Base-by-base conservation (phyloP, 2,888 invertebrate species). In the Drosophila quinaria region DNA sequence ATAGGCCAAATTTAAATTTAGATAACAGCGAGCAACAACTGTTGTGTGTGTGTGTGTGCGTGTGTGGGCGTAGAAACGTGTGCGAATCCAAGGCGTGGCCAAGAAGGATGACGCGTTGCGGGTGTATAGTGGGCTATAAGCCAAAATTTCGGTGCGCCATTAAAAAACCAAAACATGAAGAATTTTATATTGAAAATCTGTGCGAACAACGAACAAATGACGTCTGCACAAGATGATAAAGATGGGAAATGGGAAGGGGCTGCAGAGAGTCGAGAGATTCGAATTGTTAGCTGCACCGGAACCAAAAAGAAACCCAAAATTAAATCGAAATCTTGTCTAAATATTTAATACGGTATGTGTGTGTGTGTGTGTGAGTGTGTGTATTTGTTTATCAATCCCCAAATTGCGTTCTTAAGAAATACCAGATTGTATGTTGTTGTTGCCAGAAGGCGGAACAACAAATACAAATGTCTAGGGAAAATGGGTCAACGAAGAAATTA, bases 1-100 rank as follows among this genome's bases (percentile, higher is more conserved):
- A 81, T 88, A 78, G 86, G 86, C 84, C 86, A 86, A 83, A 88
- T 81, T 81, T 86, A 88, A 76, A 86, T 86, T 84, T 88, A 86
- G 88, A 86, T 74, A 70, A 75, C 49, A 70, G 59, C 64, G 46
- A 67, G 55, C 41, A 15, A 41, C 41, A 19, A 17, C 55, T n/a
- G 35, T 5, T 6, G 31, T 22, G 13, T 19, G 35, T 11, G 8
- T 8, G 46, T 22, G 52, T 51, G 51, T 41, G 49, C 37, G 35
- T 33, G 56, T 25, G 62, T 52, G 60, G 67, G 56, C 72, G 56
- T 22, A 19, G 33, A 63, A 72, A 64, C 62, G 75, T 72, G 68
- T 68, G 63, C 33, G 49, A 50, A 25, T 41, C 25, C 4, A 8
- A 56, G 63, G 71, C 68, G 56, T 68, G 75, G 37, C 22, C 10